Conservation (phyloP, 2,797 vertebrate species). For the Coccyzus lansbergi region DNA sequence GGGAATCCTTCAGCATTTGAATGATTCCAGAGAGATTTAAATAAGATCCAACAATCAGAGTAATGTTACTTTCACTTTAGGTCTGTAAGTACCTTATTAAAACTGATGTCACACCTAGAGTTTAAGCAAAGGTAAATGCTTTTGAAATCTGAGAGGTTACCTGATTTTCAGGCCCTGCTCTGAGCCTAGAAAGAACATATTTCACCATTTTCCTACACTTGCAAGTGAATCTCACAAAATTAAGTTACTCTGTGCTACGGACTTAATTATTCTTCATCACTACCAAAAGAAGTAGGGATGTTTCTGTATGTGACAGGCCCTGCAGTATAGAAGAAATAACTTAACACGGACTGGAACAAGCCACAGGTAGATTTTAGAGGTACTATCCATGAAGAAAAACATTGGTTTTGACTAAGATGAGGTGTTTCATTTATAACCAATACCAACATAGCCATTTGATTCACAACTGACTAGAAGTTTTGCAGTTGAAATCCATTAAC, state of each 20-base stretch:
- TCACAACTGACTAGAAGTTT: neutral
- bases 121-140: neutral
- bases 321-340: neutral
- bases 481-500: neutral
- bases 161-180: neutral
- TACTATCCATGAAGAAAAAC: neutral
- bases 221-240: slow-evolving; percentile 15
- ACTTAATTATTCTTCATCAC: neutral
- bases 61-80: neutral
- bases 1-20: neutral
- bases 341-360: neutral
- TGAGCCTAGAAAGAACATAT: neutral
- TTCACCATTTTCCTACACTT: neutral
- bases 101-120: neutral
- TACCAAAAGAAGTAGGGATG: neutral
- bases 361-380: neutral
- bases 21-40: neutral
- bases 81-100: neutral
- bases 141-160: neutral
- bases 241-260: neutral
- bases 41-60: neutral
- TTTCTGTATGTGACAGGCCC: neutral
- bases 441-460: neutral
- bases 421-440: neutral
- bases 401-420: neutral